A percentile compares a stretch with the other conserved stretches of the same genome.
Evolutionary conservation across 2,888 invertebrate species (phyloP).

Genomic region (Strigamia transsilvanica): DNA sequence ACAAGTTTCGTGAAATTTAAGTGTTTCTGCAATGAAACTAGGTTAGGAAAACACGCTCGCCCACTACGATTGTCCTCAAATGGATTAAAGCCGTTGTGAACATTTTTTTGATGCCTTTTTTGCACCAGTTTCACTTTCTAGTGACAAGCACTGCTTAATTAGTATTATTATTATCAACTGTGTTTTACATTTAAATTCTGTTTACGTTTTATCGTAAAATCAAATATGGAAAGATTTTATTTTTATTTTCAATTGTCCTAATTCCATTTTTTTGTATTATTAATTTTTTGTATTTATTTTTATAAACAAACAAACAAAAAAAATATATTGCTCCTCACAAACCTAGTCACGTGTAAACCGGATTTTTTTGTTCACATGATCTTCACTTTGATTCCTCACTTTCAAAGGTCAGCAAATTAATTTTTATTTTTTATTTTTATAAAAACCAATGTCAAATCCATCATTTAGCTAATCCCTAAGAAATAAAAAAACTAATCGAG

Average conservation of each 20-base stretch:
- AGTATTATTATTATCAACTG: background rate
- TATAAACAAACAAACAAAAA: background rate
- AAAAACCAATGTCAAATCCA: slow-evolving; percentile 34
- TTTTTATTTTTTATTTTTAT: background rate
- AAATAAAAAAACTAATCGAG: background rate
- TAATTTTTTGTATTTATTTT: slow-evolving; percentile 1
- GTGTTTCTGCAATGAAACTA: slow-evolving; percentile 1
- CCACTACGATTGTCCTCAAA: slow-evolving; percentile 6
- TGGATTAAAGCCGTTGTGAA: background rate
- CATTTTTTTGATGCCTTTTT: background rate
- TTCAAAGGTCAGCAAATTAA: background rate
- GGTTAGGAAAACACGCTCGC: slow-evolving; percentile 42
- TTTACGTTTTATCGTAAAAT: too few relatives aligned
- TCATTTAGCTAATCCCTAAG: background rate
- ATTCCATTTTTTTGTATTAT: background rate
- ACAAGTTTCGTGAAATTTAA: background rate
- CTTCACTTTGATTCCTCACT: background rate
- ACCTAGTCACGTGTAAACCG: background rate
- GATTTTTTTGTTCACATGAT: background rate
- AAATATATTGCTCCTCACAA: too few relatives aligned
- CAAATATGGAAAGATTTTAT: too few relatives aligned
- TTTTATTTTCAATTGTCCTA: too few relatives aligned
- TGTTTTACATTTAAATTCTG: too few relatives aligned
- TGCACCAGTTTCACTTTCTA: background rate
- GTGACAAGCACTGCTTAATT: background rate